phyloP scores from a whole-genome alignment of 2,797 vertebrate genomes.

The Phyllotis vaccarum region DNA sequence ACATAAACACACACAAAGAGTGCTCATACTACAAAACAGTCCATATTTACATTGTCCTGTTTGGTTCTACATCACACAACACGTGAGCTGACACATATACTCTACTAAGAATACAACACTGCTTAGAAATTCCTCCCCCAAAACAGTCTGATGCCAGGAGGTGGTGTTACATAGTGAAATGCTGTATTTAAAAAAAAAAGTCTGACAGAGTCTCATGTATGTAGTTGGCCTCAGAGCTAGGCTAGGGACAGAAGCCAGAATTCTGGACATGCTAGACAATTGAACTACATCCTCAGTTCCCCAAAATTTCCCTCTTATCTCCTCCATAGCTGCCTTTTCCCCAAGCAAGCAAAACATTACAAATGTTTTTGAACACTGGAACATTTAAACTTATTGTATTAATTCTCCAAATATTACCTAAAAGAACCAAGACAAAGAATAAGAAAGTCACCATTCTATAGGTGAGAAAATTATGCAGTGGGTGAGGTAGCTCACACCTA shows the following conservation, averaged over 20 bases:
- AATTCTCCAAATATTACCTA: not conserved
- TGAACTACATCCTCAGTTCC: not conserved
- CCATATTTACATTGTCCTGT: not conserved
- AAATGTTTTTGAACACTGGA: not conserved
- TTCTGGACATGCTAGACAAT: not conserved
- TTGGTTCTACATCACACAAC: not conserved
- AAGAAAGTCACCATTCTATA: not conserved
- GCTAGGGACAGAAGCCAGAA: not conserved
- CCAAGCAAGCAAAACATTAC: not conserved
- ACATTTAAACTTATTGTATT: not conserved
- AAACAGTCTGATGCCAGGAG: not conserved
- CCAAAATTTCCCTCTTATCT: not conserved
- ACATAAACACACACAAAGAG: not conserved
- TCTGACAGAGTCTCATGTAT: not conserved
- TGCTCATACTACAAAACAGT: not conserved
- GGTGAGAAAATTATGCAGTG: not conserved
- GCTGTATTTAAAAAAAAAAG: not conserved
- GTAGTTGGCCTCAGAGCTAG: not conserved
- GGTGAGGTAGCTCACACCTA: not conserved
- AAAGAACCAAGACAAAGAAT: slow-evolving; percentile 15
- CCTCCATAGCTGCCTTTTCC: not conserved
- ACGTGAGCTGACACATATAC: not conserved
- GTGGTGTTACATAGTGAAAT: not conserved
- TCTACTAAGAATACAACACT: not conserved
- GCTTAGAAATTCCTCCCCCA: not conserved